These are phyloP conservation scores for Antitype chi DNA, from an alignment of 2,888 invertebrate species.

Conservation along the genomic window DNA sequence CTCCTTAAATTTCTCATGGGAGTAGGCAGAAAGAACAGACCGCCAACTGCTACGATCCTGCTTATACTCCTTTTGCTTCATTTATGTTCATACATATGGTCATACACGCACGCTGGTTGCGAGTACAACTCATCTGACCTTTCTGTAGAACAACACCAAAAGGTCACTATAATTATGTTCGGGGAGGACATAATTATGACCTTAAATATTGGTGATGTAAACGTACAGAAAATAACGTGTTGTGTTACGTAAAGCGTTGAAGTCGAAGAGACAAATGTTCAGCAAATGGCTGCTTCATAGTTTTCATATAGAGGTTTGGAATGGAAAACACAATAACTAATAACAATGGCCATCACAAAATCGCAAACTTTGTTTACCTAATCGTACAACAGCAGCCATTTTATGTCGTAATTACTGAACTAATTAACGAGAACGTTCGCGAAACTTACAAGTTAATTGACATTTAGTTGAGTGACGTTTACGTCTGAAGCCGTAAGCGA, in stretches of 20 bases:
- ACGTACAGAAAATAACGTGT: background rate
- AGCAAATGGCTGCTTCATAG: background rate
- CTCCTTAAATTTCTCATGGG: background rate
- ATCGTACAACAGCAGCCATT: background rate
- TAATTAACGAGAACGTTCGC: slow-evolving; percentile 41
- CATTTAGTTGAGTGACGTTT: slow-evolving; percentile 50
- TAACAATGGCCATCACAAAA: background rate
- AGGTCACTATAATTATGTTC: too few relatives aligned
- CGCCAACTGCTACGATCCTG: background rate
- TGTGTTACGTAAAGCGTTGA: background rate
- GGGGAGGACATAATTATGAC: too few relatives aligned
- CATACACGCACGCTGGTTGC: too few relatives aligned
- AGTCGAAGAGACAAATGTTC: background rate
- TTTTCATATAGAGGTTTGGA: background rate
- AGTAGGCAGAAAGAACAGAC: background rate
- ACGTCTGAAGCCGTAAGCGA: slow-evolving; percentile 35
- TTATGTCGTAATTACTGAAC: slow-evolving; percentile 20
- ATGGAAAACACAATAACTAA: background rate
- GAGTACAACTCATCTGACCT: too few relatives aligned
- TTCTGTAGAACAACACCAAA: too few relatives aligned
- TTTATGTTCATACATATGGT: background rate
- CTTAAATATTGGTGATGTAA: too few relatives aligned
- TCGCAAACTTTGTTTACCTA: background rate
- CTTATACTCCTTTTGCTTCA: background rate
- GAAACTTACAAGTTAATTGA: slow-evolving; percentile 47